Evolutionary conservation across 2,797 vertebrate species (phyloP).

Genomic region (Macroramphosus scolopax): DNA sequence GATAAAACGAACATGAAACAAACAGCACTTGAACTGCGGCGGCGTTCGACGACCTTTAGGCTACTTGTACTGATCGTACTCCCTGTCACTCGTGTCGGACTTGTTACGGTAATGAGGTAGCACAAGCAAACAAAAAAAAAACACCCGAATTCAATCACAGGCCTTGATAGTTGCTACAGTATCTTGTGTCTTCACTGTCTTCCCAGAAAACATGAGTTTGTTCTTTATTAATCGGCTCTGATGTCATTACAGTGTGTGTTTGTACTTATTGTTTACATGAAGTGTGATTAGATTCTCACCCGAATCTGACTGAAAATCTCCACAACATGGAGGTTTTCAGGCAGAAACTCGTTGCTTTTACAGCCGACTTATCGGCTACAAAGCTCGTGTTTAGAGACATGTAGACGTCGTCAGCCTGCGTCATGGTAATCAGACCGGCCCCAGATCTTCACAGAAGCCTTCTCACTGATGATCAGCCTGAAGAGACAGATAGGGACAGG

Average conservation of each 20-base stretch:
- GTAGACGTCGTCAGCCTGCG: slow-evolving; percentile 3
- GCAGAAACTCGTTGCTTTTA: not conserved
- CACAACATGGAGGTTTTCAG: slow-evolving; percentile 1
- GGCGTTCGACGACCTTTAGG: slow-evolving; percentile 22
- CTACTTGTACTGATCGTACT: slow-evolving; percentile 31
- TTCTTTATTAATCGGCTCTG: slow-evolving; percentile 29
- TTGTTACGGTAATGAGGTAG: slow-evolving; percentile 67
- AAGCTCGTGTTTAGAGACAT: slow-evolving; percentile 14
- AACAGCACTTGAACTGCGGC: slow-evolving; percentile 39
- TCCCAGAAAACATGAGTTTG: slow-evolving; percentile 31
- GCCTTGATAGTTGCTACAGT: slow-evolving; percentile 73
- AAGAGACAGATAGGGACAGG: slow-evolving; percentile 23
- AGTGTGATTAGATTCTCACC: not conserved
- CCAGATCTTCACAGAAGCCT: slow-evolving; percentile 12
- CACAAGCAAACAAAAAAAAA: slow-evolving; percentile 41
- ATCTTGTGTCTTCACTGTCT: slow-evolving; percentile 55
- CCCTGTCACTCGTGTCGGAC: slow-evolving; percentile 29
- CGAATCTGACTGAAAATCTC: slow-evolving; percentile 9
- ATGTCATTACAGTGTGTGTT: slow-evolving; percentile 6
- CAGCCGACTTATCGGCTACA: not conserved
- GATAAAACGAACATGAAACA: too few relatives aligned
- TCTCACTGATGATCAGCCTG: slow-evolving; percentile 22
- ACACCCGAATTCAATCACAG: slow-evolving; percentile 56
- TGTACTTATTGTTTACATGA: slow-evolving; percentile 20
- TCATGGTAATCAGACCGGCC: slow-evolving; percentile 4